phyloP scores from a whole-genome alignment of 2,113 vertebrate genomes.

The Podilymbus podiceps region DNA sequence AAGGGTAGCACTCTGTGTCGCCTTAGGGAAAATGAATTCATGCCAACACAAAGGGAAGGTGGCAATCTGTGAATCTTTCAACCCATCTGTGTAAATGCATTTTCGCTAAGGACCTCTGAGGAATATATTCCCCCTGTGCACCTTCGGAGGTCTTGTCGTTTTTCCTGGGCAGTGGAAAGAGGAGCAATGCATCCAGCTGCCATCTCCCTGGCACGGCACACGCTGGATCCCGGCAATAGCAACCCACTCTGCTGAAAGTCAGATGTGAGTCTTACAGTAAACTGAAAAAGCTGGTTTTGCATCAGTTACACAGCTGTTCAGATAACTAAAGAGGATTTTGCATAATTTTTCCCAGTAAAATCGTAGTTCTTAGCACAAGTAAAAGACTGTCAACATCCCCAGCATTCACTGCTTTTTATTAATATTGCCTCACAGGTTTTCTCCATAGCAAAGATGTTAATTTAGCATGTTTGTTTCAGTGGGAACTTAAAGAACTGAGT shows the following conservation, averaged over 20 bases:
- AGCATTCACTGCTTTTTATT: background rate
- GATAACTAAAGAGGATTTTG: background rate
- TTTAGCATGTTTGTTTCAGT: background rate
- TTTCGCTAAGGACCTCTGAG: background rate
- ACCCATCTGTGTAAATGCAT: background rate
- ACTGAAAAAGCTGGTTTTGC: background rate
- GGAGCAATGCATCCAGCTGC: background rate
- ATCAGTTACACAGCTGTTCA: background rate
- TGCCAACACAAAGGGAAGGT: background rate
- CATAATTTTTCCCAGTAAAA: background rate
- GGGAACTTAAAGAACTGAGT: background rate
- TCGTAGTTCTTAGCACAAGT: background rate
- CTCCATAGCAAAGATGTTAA: background rate
- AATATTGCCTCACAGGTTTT: background rate
- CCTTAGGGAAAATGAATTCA: rapidly evolving
- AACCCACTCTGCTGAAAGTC: background rate
- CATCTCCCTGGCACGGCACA: background rate
- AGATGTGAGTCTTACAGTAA: background rate
- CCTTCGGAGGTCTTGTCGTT: background rate
- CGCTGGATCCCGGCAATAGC: background rate
- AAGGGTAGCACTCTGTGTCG: background rate
- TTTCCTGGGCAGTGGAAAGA: background rate
- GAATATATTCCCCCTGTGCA: background rate
- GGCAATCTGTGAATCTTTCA: background rate
- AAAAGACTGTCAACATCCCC: background rate